Conservation (phyloP, 2,888 invertebrate species). For the Thereva nobilitata region DNA sequence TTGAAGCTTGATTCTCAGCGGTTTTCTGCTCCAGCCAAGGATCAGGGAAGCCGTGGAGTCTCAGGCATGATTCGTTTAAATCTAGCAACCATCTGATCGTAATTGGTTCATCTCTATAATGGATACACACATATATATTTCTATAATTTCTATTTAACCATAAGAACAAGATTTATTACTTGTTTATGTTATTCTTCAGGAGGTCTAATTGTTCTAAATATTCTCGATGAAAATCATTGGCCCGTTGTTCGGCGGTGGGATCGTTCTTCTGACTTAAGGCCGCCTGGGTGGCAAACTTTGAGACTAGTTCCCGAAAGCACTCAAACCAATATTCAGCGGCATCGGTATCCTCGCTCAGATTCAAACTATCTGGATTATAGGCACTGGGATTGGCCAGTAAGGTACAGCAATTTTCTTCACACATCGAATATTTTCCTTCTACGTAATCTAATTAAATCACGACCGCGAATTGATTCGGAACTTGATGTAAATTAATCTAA, state of each 20-base stretch:
- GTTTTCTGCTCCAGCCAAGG: constrained; percentile 85
- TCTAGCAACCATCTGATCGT: constrained; percentile 89
- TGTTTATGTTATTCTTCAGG: constrained; percentile 3
- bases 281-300: constrained; percentile 84
- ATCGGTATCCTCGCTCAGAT: constrained; percentile 81
- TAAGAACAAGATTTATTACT: background rate
- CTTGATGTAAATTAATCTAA: constrained; percentile 11
- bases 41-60: constrained; percentile 90
- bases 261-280: constrained; percentile 76
- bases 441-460: background rate
- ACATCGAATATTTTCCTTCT: constrained; percentile 46
- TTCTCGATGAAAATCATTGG: constrained; percentile 79
- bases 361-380: constrained; percentile 91
- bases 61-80: constrained; percentile 87
- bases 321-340: constrained; percentile 91
- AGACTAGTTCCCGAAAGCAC: constrained; percentile 84
- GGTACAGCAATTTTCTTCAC: constrained; percentile 67
- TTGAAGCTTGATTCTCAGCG: constrained; percentile 81
- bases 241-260: constrained; percentile 76
- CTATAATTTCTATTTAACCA: constrained; percentile 11
- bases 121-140: constrained; percentile 38
- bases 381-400: constrained; percentile 75
- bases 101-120: constrained; percentile 63
- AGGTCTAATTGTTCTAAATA: constrained; percentile 74
- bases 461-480: background rate